Evolutionary conservation across 2,113 vertebrate genomes (phyloP), one percentile per base, ranked within the genome.

Genomic region (Leucopternis melanops): DNA sequence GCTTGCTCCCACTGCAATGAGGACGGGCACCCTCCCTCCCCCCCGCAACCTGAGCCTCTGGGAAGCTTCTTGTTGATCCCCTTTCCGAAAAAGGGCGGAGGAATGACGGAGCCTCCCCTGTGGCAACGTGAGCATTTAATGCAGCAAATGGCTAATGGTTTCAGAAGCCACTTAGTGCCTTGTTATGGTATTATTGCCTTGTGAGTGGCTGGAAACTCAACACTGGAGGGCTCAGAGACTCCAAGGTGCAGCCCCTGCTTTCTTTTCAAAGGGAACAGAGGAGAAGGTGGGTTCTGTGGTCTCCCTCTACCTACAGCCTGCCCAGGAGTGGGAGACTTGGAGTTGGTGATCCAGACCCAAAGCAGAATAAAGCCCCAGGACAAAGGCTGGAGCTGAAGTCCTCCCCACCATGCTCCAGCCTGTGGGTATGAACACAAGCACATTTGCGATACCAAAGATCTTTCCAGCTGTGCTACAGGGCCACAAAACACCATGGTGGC

Each of bases 361-460:
- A 70, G 34, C 27, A 40, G 23, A 52, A 40, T 23, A 57, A 83
- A 83, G 12, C 23, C 18, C 36, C 14, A 15, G 49, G 23, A 58
- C 34, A 40, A 11, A 22, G 45, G 45, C 71, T 61, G 63, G 61
- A 82, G 29, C 22, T 19, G 31, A 23, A 69, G 19, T 19, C 31
- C 63, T 57, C 16, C 44, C 12, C 21, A 58, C 49, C 14, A 20
- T 8, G 23, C 29, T 54, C 27, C 78, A 87, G 29, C 50, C 50
- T 5, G 0, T 2, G 1, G 20, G 13, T 14, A 4, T 13, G 40
- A 77, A 5, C 0, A 2, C 29, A 14, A 15, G 10, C 25, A 2
- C 10, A 0, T 32, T 10, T 45, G 27, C 42, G 11, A 1, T 10
- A 19, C 18, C 59, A 32, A 31, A 50, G 27, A 2, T 12, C 55